Percentiles rank a stretch among this genome's conserved stretches.
These are phyloP conservation scores for Pseudochirops cupreus DNA, from an alignment of 2,797 vertebrate genomes.

Conservation along the genomic window DNA sequence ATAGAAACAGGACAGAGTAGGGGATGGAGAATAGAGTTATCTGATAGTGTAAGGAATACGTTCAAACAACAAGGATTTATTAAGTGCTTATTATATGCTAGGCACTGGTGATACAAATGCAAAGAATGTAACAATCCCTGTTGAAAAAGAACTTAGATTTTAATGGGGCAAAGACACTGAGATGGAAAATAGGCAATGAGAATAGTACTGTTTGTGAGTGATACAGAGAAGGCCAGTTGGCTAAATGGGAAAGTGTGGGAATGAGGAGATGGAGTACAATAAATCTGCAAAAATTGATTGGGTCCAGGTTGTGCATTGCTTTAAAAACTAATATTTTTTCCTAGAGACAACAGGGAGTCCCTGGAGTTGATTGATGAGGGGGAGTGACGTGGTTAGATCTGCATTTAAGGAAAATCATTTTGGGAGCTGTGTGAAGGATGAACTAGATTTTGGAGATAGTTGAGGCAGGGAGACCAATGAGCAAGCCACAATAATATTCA, in stretches of 20 bases:
- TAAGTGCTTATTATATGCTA: neutral
- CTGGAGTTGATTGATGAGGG: neutral
- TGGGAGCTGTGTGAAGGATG: neutral
- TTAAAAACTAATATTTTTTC: neutral
- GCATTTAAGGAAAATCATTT: neutral
- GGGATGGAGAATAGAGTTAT: slow-evolving; percentile 7
- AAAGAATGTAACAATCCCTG: neutral
- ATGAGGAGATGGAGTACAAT: neutral
- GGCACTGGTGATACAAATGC: neutral
- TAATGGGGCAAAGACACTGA: neutral
- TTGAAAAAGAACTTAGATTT: slow-evolving; percentile 4
- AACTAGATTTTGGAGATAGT: neutral
- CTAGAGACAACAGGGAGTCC: neutral
- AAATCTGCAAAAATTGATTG: neutral
- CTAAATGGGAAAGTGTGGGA: neutral
- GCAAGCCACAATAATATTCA: neutral
- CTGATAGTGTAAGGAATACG: slow-evolving; percentile 7
- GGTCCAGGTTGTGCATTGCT: neutral
- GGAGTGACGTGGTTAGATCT: neutral
- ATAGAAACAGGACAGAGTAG: neutral
- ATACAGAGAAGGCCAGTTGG: neutral
- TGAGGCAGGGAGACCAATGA: neutral
- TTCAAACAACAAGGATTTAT: neutral
- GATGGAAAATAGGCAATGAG: neutral
- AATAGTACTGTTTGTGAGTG: neutral